A percentile compares a stretch with the other conserved stretches of the same genome.
Conservation (phyloP, 2,113 vertebrate species). For the Pterocles gutturalis region DNA sequence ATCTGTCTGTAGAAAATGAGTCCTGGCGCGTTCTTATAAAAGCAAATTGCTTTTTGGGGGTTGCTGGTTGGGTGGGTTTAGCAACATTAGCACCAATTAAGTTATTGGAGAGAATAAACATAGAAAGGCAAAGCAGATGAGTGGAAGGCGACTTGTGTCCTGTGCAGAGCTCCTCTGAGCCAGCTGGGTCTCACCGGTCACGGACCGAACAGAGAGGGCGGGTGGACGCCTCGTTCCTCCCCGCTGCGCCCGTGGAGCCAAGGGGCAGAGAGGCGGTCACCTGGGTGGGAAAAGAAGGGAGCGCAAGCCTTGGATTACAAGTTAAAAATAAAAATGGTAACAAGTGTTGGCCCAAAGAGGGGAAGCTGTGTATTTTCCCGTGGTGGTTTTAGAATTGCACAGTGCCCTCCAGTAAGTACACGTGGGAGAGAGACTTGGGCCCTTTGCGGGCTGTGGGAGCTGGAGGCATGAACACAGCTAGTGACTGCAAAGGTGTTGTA, state of each 20-base stretch:
- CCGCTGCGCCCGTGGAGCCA: fast-evolving
- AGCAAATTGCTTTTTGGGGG: neutral
- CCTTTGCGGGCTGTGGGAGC: neutral
- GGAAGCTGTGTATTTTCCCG: neutral
- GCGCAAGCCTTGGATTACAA: neutral
- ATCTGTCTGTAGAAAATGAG: neutral
- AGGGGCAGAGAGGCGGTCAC: neutral
- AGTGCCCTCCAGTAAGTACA: neutral
- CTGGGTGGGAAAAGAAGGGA: neutral
- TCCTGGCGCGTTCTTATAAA: fast-evolving
- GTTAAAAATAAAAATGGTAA: neutral
- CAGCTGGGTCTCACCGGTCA: neutral
- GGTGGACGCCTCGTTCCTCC: fast-evolving
- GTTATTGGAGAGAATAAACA: neutral
- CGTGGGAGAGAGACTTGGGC: neutral
- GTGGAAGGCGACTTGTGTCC: neutral
- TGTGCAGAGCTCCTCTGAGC: neutral
- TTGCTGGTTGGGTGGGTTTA: neutral
- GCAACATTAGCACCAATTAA: neutral
- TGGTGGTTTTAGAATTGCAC: neutral
- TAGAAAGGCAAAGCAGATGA: neutral
- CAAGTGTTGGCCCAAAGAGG: neutral
- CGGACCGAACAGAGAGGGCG: neutral
- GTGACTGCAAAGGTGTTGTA: constrained; percentile 18
- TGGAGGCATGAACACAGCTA: neutral